Percentiles rank a stretch among this genome's conserved stretches.
phyloP scores from a whole-genome alignment of 2,113 vertebrate species.

The Rattus rattus region DNA sequence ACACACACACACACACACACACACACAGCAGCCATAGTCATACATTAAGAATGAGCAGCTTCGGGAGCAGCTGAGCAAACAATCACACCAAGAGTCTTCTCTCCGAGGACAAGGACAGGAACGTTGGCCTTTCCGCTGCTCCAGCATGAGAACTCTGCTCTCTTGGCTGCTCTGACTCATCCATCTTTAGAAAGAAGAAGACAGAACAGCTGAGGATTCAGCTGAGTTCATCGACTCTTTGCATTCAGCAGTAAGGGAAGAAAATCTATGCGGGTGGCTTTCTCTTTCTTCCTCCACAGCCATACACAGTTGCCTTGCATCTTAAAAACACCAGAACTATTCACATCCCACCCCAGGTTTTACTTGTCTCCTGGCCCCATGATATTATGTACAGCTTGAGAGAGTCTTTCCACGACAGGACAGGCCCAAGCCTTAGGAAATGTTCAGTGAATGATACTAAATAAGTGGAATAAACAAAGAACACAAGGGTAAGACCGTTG shows the following conservation, averaged over 20 bases:
- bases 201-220: neutral
- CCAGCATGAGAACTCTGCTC: neutral
- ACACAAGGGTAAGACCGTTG: no score
- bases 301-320: fast-evolving
- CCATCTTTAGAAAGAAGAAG: neutral
- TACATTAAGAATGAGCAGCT: neutral
- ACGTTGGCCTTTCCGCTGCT: neutral
- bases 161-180: neutral
- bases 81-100: neutral
- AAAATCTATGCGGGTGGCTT: neutral
- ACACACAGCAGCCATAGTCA: no score
- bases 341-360: neutral
- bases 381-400: neutral
- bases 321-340: fast-evolving
- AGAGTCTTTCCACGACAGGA: no score
- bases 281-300: neutral
- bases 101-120: neutral
- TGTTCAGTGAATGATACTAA: neutral
- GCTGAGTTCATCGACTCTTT: neutral
- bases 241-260: neutral
- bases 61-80: neutral
- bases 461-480: neutral
- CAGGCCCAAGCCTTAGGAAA: neutral
- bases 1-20: no score
- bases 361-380: neutral